Evolutionary conservation across 2,888 invertebrate genomes (phyloP).

Genomic region (Cataglyphis rosenhaueri): DNA sequence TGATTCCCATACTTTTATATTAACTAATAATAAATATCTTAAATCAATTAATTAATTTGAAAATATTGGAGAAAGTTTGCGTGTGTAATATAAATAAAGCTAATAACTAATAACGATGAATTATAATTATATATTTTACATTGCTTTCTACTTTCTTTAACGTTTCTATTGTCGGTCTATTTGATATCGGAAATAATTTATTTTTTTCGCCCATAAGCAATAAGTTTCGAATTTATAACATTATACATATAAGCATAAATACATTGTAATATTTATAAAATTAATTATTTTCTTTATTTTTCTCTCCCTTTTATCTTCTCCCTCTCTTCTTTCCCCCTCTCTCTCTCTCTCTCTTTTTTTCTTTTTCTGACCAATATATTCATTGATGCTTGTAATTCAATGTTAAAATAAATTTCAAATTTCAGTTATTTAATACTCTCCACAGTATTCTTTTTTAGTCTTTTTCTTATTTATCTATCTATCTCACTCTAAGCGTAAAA

Average conservation of each 20-base stretch:
- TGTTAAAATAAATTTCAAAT: constrained; percentile 27
- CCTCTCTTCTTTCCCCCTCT: too few species aligned
- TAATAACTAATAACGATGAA: background rate
- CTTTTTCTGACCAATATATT: constrained; percentile 11
- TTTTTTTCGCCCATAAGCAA: background rate
- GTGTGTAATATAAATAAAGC: background rate
- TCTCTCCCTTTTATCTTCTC: too few species aligned
- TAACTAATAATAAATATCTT: background rate
- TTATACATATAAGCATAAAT: background rate
- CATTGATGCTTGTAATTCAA: constrained; percentile 30
- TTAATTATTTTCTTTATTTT: background rate
- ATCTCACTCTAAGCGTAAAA: background rate
- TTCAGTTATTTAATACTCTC: background rate
- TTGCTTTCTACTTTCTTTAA: constrained; percentile 46
- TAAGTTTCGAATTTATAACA: background rate
- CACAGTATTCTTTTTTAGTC: background rate
- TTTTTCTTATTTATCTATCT: background rate
- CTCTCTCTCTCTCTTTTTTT: too few species aligned
- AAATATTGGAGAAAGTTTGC: background rate
- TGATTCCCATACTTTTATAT: background rate
- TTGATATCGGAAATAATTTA: constrained; percentile 13
- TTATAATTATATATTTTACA: constrained; percentile 33
- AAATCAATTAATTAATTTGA: background rate
- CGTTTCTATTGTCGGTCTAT: constrained; percentile 37
- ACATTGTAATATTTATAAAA: background rate